Evolutionary conservation across 1,140 invertebrate genomes (phyloP), one percentile per base, ranked within the genome.

Genomic region (Matsumurasca onukii): DNA sequence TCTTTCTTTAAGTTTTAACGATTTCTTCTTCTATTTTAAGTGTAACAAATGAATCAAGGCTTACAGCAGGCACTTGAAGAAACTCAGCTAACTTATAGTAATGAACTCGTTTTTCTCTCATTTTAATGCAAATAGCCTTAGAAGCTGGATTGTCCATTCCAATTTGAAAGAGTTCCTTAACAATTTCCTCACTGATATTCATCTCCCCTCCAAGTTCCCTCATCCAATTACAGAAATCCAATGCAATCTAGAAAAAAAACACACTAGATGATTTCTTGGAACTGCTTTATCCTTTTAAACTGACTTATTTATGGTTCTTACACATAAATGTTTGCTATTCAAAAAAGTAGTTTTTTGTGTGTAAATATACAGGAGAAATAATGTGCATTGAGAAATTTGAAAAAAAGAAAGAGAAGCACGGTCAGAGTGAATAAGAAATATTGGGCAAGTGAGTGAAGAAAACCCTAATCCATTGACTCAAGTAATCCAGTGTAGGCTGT

Each of bases 111-210:
- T 70, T 65, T 31, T 72, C 70, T 29, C 57, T 66, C 17, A 70
- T 51, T 3, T 69, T 22, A 0, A 73, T 69, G 34, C 67, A 66
- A n/a, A 73, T 45, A 1, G 72, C 64, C 15, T 55, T 17, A n/a
- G 70, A 67, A n/a, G 69, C 71, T 5, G 72, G 72, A 34, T 66
- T 64, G 30, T 73, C 63, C 34, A 73, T 61, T 9, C 67, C 67
- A 24, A 72, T 66, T 65, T 73, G 51, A 31, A 73, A 73, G 30
- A 73, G 31, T 27, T 70, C 66, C 34, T 72, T 70, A 30, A 73
- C 13, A 30, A 57, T 64, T 25, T 70, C 67, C 57, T 73, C 72
- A 31, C 66, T 66, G 17, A 73, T 70, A 12, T 67, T 63, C 31
- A 68, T 59, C 31, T 67, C 64, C 12, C 71, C 72, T 1, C 71